Evolutionary conservation across 2,113 vertebrate species (phyloP), one percentile per base, ranked within the genome.

Genomic region (Poicephalus meyeri): DNA sequence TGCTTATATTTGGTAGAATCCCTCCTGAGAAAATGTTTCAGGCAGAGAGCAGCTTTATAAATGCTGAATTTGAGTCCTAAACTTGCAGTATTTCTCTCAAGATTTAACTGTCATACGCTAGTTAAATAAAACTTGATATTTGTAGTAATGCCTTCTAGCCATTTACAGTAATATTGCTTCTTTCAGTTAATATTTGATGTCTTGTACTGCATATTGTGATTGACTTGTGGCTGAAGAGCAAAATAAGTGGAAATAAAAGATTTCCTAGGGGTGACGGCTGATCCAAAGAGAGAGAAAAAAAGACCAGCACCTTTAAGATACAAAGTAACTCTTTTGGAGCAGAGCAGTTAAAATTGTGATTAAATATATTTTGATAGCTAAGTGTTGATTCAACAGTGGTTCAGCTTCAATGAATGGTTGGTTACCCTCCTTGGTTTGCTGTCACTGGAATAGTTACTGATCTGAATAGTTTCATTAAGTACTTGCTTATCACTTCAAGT

Each of bases 181-280:
- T 81, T 93, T 84, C 80, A 91, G 77, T 82, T 90, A 88, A 50
- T 93, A 91, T 84, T 88, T 88, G 91, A 53, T 65, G 33, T 74
- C 82, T 90, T 81, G 52, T 81, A 71, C 33, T 52, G 77, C 44
- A 68, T 80, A 79, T 69, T 84, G 44, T 91, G 82, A 88, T 88
- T 93, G 80, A 85, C 91, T 86, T 86, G 29, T 84, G 70, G 56
- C 37, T 65, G 77, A 86, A 69, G 16, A 95, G 19, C 0, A 10
- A 81, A 88, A 55, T 81, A 89, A 92, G 41, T 87, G 69, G 52
- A 92, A 86, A 66, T 17, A 63, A 86, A 82, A 68, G 39, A 91
- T 87, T 95, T 91, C 73, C 77, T 88, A 66, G n/a, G 60, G 52
- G 33, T 61, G 29, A 81, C 20, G 23, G 26, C 21, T 91, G 79